A percentile compares a stretch with the other conserved stretches of the same genome.
These are phyloP conservation scores for Pipistrellus nathusii DNA, from an alignment of 2,797 vertebrate genomes.

Conservation along the genomic window DNA sequence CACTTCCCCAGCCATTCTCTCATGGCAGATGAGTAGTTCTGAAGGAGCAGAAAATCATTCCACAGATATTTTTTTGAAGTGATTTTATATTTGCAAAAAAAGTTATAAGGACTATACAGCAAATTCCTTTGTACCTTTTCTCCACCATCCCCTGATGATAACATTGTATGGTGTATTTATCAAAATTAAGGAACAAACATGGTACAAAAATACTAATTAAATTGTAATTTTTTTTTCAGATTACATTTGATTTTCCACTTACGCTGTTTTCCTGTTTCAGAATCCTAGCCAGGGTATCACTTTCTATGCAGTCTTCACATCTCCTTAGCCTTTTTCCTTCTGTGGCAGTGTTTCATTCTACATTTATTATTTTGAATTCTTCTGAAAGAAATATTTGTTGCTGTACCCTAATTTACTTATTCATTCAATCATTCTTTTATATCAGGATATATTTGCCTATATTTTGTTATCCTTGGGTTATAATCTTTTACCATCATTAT, in stretches of 20 bases:
- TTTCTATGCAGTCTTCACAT: background rate
- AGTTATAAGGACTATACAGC: background rate
- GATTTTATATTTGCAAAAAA: background rate
- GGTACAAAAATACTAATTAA: background rate
- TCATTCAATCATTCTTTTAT: background rate
- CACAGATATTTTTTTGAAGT: background rate
- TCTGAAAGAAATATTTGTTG: background rate
- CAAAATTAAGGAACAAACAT: constrained; percentile 18
- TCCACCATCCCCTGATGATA: background rate
- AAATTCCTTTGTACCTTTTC: background rate
- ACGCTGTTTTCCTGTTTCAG: background rate
- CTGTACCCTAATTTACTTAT: background rate
- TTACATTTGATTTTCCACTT: background rate
- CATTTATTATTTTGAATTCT: background rate
- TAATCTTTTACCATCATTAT: background rate
- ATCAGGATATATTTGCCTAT: background rate
- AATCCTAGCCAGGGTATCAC: background rate
- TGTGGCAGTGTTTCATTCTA: background rate
- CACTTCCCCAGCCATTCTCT: background rate
- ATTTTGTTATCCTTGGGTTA: background rate
- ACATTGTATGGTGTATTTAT: background rate
- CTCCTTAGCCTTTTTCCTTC: background rate
- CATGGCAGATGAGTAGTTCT: background rate
- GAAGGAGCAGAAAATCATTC: background rate
- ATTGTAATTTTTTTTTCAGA: background rate